phyloP scores from a whole-genome alignment of 2,113 vertebrate species.

The Charina bottae region DNA sequence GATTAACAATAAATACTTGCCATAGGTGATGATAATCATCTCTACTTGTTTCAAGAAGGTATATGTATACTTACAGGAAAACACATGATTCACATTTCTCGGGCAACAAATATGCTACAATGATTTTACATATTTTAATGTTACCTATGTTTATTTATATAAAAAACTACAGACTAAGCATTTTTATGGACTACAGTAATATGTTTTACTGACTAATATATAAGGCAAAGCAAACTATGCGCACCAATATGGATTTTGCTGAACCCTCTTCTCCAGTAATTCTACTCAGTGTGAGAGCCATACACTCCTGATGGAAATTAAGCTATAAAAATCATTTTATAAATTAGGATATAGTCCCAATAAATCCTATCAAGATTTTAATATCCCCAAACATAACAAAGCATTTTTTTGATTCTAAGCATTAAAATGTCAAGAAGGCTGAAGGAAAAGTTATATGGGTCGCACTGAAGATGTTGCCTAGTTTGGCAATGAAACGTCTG shows the following conservation, averaged over 20 bases:
- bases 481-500: too few species aligned
- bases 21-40: not conserved
- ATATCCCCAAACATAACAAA: not conserved
- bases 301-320: not conserved
- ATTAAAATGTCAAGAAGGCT: not conserved
- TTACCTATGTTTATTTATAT: not conserved
- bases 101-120: not conserved
- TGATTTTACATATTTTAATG: not conserved
- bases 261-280: not conserved
- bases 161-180: not conserved
- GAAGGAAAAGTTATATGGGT: not conserved
- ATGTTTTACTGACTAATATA: not conserved
- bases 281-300: not conserved
- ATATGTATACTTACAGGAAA: not conserved
- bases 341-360: not conserved
- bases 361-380: not conserved
- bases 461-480: too few species aligned
- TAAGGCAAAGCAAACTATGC: not conserved
- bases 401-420: not conserved
- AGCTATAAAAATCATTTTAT: not conserved
- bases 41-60: not conserved
- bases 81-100: not conserved
- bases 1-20: not conserved
- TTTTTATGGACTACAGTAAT: not conserved
- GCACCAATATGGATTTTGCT: not conserved